Percentiles rank a stretch among this genome's conserved stretches.
phyloP scores from a whole-genome alignment of 53 echinoderm and acorn worm species.

The Hippasteria phrygiana region DNA sequence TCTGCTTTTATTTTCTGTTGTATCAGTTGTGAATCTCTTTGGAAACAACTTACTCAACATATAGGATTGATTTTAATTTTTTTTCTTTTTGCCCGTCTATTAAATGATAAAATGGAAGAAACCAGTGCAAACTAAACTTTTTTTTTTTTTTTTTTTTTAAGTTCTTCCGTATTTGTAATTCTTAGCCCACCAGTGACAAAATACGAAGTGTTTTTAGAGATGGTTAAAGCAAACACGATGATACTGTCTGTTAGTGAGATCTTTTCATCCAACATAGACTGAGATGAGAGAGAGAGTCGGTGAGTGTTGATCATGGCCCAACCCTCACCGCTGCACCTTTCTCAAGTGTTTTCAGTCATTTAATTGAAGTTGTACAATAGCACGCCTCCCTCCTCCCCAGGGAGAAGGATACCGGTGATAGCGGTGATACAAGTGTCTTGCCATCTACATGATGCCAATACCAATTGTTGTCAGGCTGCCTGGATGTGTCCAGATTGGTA shows the following conservation, averaged over 20 bases:
- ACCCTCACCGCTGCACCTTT: background rate
- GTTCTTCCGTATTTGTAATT: background rate
- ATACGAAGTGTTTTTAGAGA: background rate
- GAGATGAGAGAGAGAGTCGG: slow-evolving; percentile 5
- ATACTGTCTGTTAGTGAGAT: background rate
- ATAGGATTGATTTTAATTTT: background rate
- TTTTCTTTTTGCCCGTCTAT: background rate
- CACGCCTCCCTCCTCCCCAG: slow-evolving; percentile 12
- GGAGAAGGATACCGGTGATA: slow-evolving; percentile 44
- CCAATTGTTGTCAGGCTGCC: slow-evolving; percentile 33
- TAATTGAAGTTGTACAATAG: slow-evolving; percentile 57
- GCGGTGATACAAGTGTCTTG: slow-evolving; percentile 50
- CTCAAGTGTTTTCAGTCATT: slow-evolving; percentile 30
- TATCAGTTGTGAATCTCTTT: too few relatives aligned
- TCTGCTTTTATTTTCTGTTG: too few relatives aligned
- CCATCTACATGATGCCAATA: slow-evolving; percentile 54
- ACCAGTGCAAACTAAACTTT: background rate
- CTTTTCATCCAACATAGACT: background rate
- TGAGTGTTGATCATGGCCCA: slow-evolving; percentile 25
- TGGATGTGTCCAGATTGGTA: slow-evolving; percentile 40
- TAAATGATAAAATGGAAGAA: background rate
- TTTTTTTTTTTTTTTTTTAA: background rate
- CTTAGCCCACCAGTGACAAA: slow-evolving; percentile 7
- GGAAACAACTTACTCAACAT: too few relatives aligned
- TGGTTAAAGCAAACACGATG: slow-evolving; percentile 6